Evolutionary conservation across 2,888 invertebrate species (phyloP).

Genomic region (Prosopocoilus inquinatus): DNA sequence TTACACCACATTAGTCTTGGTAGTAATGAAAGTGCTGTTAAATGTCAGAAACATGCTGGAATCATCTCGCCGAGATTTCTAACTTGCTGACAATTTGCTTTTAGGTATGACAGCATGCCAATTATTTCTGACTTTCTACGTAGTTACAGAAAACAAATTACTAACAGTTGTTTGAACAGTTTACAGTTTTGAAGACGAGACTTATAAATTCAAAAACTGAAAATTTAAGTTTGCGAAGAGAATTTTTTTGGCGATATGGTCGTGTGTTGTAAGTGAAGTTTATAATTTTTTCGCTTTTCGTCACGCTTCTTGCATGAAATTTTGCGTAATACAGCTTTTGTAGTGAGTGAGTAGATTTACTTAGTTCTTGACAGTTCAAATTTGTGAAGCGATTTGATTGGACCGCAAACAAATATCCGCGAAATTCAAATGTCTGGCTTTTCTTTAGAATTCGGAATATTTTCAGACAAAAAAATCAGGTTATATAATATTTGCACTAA

Average conservation of each 20-base stretch:
- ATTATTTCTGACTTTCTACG: slow-evolving; percentile 28
- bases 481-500: no score
- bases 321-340: background rate
- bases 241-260: slow-evolving; percentile 35
- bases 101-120: background rate
- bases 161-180: slow-evolving; percentile 37
- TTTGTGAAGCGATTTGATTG: background rate
- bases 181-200: slow-evolving; percentile 37
- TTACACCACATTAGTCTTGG: slow-evolving; percentile 10
- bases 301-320: background rate
- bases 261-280: slow-evolving; percentile 37
- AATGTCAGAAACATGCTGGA: slow-evolving; percentile 8
- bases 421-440: background rate
- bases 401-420: background rate
- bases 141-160: slow-evolving; percentile 38
- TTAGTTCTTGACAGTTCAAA: background rate
- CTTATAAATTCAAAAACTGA: slow-evolving; percentile 35
- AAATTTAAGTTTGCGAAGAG: slow-evolving; percentile 31
- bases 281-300: slow-evolving; percentile 9
- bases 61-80: background rate
- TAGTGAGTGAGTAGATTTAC: background rate
- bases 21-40: slow-evolving; percentile 11
- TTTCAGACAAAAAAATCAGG: no score
- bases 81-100: background rate
- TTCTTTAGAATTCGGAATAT: no score